These are phyloP conservation scores for Bos taurus DNA, from an alignment of 2,113 vertebrate species.

Conservation along the genomic window ARS-UCD2.0 NC_037344.1:52059001-52059500, in stretches of 20 bases:
- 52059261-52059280: background rate
- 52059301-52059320: background rate
- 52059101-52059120: background rate
- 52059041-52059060: background rate
- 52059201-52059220: background rate
- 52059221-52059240: background rate
- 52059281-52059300: background rate
- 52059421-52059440: accelerated
- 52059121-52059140: background rate
- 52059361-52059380: background rate
- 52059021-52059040: background rate
- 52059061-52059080: background rate
- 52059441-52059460: background rate
- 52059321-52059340: background rate
- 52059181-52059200: background rate
- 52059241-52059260: background rate
- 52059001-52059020: background rate
- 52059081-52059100: background rate
- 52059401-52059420: background rate
- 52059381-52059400: background rate
- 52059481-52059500: background rate
- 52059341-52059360: background rate
- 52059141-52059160: background rate
- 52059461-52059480: accelerated
- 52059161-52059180: background rate